Evolutionary conservation across 2,797 vertebrate genomes (phyloP).

Genomic region (Tachyglossus aculeatus): DNA sequence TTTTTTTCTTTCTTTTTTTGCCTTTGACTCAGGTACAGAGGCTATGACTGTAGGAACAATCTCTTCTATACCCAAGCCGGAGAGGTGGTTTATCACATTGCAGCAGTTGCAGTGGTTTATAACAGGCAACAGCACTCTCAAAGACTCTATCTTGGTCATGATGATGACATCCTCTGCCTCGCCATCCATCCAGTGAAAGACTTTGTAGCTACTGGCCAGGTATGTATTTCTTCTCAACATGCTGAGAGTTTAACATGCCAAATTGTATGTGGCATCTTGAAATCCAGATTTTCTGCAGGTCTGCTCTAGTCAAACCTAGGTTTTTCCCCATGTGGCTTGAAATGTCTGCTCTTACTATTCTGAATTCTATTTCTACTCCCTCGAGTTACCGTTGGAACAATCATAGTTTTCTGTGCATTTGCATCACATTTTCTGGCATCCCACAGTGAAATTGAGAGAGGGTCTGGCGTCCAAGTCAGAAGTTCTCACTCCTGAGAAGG

Average conservation of each 20-base stretch:
- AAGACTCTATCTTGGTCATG: conserved; percentile 91
- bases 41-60: conserved; percentile 95
- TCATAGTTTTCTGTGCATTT: no score
- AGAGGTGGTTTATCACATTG: conserved; percentile 93
- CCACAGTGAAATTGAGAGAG: no score
- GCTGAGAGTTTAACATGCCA: no score
- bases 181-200: conserved; percentile 91
- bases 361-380: background rate
- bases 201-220: conserved; percentile 91
- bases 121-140: conserved; percentile 88
- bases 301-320: no score
- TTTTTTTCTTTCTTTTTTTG: conserved; percentile 20
- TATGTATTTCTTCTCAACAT: conserved; percentile 41
- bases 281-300: no score
- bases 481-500: no score
- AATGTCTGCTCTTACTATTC: background rate
- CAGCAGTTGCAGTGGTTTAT: conserved; percentile 88
- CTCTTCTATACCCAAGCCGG: conserved; percentile 93
- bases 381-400: no score
- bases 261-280: no score
- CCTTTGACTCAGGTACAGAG: conserved; percentile 84
- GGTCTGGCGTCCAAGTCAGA: no score
- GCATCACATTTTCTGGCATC: no score
- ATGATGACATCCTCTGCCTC: conserved; percentile 93
- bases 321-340: no score